These are phyloP conservation scores for Orycteropus afer DNA, from an alignment of 2,113 vertebrate species.

Conservation along the genomic window DNA sequence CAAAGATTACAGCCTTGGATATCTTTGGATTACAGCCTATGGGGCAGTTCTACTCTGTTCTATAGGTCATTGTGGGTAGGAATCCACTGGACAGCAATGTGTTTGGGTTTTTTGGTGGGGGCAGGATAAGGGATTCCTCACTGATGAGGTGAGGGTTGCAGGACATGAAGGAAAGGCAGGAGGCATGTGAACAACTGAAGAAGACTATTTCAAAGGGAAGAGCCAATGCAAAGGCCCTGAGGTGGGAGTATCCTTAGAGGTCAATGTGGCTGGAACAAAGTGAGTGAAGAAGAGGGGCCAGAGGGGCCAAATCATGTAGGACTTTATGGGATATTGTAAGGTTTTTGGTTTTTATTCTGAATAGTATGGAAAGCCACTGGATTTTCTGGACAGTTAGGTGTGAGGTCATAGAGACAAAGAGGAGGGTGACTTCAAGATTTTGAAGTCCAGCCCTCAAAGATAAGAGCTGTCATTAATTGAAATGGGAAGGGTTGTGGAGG, in stretches of 20 bases:
- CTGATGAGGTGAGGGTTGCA: background rate
- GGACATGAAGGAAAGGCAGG: background rate
- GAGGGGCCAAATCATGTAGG: background rate
- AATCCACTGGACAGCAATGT: too few species aligned
- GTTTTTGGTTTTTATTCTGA: background rate
- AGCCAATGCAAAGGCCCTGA: background rate
- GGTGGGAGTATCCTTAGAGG: too few species aligned
- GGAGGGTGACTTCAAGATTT: background rate
- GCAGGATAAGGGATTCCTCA: background rate
- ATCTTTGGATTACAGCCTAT: too few species aligned
- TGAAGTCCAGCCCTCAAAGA: background rate
- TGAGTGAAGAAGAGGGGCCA: background rate
- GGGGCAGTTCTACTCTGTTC: too few species aligned
- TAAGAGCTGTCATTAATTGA: background rate
- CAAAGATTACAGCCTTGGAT: too few species aligned
- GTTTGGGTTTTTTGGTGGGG: too few species aligned
- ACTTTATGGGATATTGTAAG: background rate
- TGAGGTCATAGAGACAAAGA: background rate
- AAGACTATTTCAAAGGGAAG: background rate
- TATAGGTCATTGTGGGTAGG: too few species aligned
- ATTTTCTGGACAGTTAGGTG: background rate
- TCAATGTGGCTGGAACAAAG: background rate
- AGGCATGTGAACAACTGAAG: background rate
- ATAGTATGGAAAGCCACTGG: background rate
- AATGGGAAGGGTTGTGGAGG: background rate